Percentiles rank a stretch among this genome's conserved stretches.
Evolutionary conservation across 2,113 vertebrate genomes (phyloP).

Genomic region (Poeciliopsis turrubarensis): DNA sequence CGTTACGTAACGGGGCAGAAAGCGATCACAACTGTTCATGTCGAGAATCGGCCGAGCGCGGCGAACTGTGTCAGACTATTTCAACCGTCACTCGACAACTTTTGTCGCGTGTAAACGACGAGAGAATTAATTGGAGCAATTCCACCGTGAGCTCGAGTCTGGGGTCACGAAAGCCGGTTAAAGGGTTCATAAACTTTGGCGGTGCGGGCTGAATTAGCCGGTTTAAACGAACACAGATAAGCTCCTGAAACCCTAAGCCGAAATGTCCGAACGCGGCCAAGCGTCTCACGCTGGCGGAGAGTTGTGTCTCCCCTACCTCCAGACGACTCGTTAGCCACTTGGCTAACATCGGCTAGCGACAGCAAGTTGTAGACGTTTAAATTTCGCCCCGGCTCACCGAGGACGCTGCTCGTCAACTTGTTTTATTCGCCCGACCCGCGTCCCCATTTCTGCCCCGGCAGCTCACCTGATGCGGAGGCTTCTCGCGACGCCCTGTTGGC

Average conservation of each 20-base stretch:
- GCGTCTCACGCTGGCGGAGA: not conserved
- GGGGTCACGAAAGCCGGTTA: not conserved
- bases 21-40: too few species aligned
- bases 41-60: not conserved
- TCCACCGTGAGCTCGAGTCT: too few species aligned
- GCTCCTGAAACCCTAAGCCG: not conserved
- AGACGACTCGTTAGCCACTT: not conserved
- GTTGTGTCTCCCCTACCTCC: not conserved
- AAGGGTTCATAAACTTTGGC: not conserved
- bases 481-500: not conserved
- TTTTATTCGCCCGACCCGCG: not conserved
- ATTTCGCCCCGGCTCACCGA: not conserved
- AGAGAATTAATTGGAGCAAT: too few species aligned
- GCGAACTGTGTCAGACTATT: too few species aligned
- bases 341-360: constrained; percentile 53
- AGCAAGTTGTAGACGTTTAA: not conserved
- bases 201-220: not conserved
- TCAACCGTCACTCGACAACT: not conserved
- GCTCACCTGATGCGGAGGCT: not conserved
- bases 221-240: not conserved
- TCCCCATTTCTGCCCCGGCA: too few species aligned
- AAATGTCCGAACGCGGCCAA: not conserved
- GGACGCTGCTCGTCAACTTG: too few species aligned
- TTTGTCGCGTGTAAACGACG: too few species aligned
- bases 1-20: not conserved